Percentiles rank a stretch among this genome's conserved stretches.
Evolutionary conservation across 2,888 invertebrate species (phyloP).

Genomic region (Xestia ashworthii): DNA sequence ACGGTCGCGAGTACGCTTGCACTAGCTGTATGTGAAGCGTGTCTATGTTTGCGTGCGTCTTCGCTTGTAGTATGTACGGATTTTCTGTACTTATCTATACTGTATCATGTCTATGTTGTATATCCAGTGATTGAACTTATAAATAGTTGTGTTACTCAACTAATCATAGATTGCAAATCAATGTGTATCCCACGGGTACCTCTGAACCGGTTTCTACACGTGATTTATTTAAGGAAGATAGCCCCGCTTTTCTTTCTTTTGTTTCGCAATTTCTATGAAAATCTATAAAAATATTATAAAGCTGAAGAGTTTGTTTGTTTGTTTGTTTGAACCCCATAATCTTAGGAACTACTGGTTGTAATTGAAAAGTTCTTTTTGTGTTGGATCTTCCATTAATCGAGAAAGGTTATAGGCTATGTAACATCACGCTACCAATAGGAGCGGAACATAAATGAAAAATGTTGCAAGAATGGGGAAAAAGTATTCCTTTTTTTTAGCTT

Average conservation of each 20-base stretch:
- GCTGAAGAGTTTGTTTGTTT: too few relatives aligned
- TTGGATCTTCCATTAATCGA: too few relatives aligned
- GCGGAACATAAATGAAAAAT: too few relatives aligned
- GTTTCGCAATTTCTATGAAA: background rate
- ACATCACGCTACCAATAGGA: too few relatives aligned
- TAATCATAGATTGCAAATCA: constrained; percentile 22
- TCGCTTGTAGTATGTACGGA: background rate
- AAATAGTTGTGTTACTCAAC: constrained; percentile 27
- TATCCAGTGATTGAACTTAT: background rate
- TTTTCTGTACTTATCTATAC: background rate
- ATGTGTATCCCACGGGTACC: constrained; percentile 16
- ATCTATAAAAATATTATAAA: background rate
- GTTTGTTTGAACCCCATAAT: too few relatives aligned
- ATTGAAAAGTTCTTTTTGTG: too few relatives aligned
- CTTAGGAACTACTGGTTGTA: too few relatives aligned
- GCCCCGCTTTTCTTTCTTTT: background rate
- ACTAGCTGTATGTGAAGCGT: background rate
- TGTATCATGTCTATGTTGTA: background rate
- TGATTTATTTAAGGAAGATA: constrained; percentile 34
- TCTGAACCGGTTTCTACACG: constrained; percentile 19
- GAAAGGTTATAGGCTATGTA: too few relatives aligned
- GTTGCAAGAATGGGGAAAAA: too few relatives aligned
- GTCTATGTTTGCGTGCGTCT: background rate
- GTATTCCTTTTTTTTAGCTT: too few relatives aligned
- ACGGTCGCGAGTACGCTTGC: background rate